A percentile compares a stretch with the other conserved stretches of the same genome.
These are phyloP conservation scores for Ambastaia sidthimunki DNA, from an alignment of 2,797 vertebrate species.

Conservation along the genomic window DNA sequence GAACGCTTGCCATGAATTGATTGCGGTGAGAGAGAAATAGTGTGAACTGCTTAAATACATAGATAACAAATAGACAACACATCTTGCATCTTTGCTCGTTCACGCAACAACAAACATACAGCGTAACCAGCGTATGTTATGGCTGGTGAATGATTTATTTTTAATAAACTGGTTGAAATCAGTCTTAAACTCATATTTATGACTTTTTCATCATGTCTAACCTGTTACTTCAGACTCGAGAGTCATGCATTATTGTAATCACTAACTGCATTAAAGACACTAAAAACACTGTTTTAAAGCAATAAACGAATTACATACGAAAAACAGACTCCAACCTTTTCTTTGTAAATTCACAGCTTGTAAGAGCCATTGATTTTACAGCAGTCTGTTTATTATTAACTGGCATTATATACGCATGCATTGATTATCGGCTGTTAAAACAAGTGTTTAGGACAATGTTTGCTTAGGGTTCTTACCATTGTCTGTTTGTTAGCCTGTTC, in stretches of 20 bases:
- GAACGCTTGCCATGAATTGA: background rate
- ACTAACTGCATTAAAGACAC: background rate
- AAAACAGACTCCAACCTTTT: background rate
- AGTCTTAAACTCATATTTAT: too few relatives aligned
- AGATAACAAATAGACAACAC: background rate
- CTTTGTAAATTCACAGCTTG: background rate
- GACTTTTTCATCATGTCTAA: too few relatives aligned
- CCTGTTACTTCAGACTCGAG: too few relatives aligned
- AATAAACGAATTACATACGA: too few relatives aligned
- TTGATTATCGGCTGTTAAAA: constrained; percentile 33
- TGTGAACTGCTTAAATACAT: background rate
- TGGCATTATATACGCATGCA: background rate
- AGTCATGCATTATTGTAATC: too few relatives aligned
- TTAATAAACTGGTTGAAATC: background rate
- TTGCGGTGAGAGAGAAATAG: background rate
- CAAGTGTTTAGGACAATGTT: background rate
- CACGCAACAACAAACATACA: background rate
- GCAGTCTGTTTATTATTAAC: background rate
- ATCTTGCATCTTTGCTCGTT: background rate
- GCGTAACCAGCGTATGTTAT: background rate
- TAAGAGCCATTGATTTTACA: constrained; percentile 14
- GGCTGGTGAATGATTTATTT: background rate
- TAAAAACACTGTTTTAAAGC: background rate
- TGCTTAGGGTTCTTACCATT: background rate
- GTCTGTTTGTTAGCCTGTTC: constrained; percentile 15